Percentiles rank a stretch among this genome's conserved stretches.
Evolutionary conservation across 2,888 invertebrate species (phyloP).

Genomic region (Nudaria mundana): DNA sequence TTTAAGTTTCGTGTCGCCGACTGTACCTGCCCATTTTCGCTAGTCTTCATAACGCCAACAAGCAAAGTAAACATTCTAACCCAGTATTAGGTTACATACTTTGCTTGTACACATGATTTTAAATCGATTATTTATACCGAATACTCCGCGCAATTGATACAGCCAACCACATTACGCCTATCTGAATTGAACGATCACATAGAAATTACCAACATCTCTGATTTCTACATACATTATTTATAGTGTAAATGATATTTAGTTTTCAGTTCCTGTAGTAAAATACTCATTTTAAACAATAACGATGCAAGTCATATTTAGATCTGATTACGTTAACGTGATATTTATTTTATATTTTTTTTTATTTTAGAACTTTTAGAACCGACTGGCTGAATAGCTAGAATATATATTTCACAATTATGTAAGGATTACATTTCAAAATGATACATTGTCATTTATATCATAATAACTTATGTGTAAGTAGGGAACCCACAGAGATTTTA

Average conservation of each 20-base stretch:
- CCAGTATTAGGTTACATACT: slow-evolving; percentile 57
- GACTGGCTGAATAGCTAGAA: no score
- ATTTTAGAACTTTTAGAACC: no score
- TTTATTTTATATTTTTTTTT: no score
- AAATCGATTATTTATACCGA: slow-evolving; percentile 70
- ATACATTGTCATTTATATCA: no score
- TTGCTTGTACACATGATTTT: slow-evolving; percentile 47
- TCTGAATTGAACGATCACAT: slow-evolving; percentile 34
- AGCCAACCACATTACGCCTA: slow-evolving; percentile 60
- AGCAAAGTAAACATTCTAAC: slow-evolving; percentile 50
- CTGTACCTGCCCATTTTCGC: slow-evolving; percentile 58
- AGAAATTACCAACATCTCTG: slow-evolving; percentile 49
- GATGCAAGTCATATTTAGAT: slow-evolving; percentile 9
- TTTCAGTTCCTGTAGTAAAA: slow-evolving; percentile 21
- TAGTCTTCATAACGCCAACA: slow-evolving; percentile 50
- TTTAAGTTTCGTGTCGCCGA: no score
- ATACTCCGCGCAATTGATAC: slow-evolving; percentile 49
- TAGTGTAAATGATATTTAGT: slow-evolving; percentile 26
- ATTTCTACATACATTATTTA: slow-evolving; percentile 43
- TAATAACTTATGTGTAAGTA: no score
- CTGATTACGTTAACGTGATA: no score
- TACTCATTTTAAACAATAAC: slow-evolving; percentile 21
- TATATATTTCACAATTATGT: no score
- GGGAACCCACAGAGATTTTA: no score
- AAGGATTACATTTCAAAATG: no score